Evolutionary conservation across 1,140 invertebrate genomes (phyloP).

Genomic region (Myzus persicae): DNA sequence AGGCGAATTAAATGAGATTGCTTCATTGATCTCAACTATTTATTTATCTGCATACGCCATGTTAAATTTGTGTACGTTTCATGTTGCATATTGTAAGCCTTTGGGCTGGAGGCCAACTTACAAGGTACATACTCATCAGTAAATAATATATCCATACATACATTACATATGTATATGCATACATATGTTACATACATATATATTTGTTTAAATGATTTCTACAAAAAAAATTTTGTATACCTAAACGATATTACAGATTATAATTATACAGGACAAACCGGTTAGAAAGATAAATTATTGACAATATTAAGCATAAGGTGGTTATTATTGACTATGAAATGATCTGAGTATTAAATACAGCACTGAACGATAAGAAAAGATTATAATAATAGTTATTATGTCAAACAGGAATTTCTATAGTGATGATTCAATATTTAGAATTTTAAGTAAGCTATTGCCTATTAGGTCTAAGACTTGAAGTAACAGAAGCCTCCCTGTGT

Average conservation of each 20-base stretch:
- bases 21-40: slow-evolving; percentile 94
- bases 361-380: background rate
- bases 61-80: slow-evolving; percentile 97
- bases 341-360: background rate
- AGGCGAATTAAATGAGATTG: slow-evolving; percentile 89
- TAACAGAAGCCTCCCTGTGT: too few relatives aligned
- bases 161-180: too few relatives aligned
- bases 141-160: background rate
- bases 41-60: slow-evolving; percentile 94
- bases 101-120: slow-evolving; percentile 89
- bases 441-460: background rate
- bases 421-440: background rate
- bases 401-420: background rate
- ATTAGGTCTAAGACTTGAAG: background rate
- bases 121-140: slow-evolving; percentile 69
- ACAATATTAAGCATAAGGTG: background rate
- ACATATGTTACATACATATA: background rate
- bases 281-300: background rate
- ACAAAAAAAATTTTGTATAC: background rate
- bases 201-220: background rate
- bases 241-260: background rate
- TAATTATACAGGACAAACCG: background rate
- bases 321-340: background rate
- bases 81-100: slow-evolving; percentile 83
- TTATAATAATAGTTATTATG: background rate